phyloP scores from a whole-genome alignment of 2,113 vertebrate species.

The Elephas maximus region DNA sequence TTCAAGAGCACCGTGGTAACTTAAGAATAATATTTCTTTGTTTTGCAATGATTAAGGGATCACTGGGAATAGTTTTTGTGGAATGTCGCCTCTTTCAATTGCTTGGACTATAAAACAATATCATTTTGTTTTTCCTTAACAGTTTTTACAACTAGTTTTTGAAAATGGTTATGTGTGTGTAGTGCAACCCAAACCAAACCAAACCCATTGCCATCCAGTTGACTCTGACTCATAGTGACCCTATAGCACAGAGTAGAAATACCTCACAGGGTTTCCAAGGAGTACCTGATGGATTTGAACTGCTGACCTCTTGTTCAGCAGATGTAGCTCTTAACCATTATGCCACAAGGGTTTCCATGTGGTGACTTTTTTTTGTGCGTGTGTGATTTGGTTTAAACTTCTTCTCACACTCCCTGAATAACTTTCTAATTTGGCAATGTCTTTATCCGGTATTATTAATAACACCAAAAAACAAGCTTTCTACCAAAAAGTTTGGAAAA shows the following conservation, averaged over 20 bases:
- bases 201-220: too few species aligned
- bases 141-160: conserved; percentile 33
- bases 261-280: too few species aligned
- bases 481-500: not conserved
- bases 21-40: conserved; percentile 8
- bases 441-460: not conserved
- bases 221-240: too few species aligned
- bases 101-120: not conserved
- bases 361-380: not conserved
- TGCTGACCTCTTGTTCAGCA: too few species aligned
- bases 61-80: not conserved
- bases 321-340: too few species aligned
- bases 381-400: conserved; percentile 50
- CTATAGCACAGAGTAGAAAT: too few species aligned
- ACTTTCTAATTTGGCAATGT: not conserved
- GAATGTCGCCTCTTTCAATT: not conserved
- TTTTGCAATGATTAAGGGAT: conserved; percentile 14
- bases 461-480: not conserved
- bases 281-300: too few species aligned
- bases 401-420: not conserved
- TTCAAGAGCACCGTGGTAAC: not conserved
- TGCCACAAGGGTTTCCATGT: not conserved
- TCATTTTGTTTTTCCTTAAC: conserved; percentile 29
- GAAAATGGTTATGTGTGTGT: not conserved
- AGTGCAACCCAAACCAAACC: not conserved